Conservation (phyloP, 64 coral and sea anemone genomes). For the Montipora sp. region DNA sequence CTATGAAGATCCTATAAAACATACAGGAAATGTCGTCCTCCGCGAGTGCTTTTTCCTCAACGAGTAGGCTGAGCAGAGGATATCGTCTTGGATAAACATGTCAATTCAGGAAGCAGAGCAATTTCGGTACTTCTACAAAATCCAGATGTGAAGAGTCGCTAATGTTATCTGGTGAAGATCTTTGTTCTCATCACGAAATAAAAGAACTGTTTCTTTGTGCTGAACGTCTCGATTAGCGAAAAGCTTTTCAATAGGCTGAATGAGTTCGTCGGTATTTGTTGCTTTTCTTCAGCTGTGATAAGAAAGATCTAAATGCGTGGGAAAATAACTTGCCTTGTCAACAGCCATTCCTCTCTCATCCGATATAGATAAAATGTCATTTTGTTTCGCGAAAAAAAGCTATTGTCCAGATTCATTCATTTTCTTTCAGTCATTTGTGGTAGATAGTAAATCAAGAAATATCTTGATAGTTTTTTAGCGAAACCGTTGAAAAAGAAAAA, state of each 20-base stretch:
- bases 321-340: slow-evolving; percentile 55
- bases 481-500: neutral
- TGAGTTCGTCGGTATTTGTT: slow-evolving; percentile 41
- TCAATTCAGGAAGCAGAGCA: slow-evolving; percentile 49
- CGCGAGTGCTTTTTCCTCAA: neutral
- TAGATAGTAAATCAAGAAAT: neutral
- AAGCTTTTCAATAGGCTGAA: slow-evolving; percentile 39
- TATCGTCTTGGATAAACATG: neutral
- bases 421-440: neutral
- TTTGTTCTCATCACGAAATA: slow-evolving; percentile 58
- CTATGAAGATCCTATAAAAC: slow-evolving; percentile 11
- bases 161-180: slow-evolving; percentile 42
- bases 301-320: slow-evolving; percentile 39
- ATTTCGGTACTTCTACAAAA: slow-evolving; percentile 37
- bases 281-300: slow-evolving; percentile 56
- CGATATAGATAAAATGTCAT: neutral
- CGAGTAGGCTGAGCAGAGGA: neutral
- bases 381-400: neutral
- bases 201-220: slow-evolving; percentile 55
- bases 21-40: neutral
- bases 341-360: slow-evolving; percentile 23
- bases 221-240: slow-evolving; percentile 23
- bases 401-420: neutral
- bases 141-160: slow-evolving; percentile 52
- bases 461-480: neutral